A percentile compares a stretch with the other conserved stretches of the same genome.
These are phyloP conservation scores for Xylocopa sonorina DNA, from an alignment of 1,140 invertebrate genomes.

Conservation along the genomic window DNA sequence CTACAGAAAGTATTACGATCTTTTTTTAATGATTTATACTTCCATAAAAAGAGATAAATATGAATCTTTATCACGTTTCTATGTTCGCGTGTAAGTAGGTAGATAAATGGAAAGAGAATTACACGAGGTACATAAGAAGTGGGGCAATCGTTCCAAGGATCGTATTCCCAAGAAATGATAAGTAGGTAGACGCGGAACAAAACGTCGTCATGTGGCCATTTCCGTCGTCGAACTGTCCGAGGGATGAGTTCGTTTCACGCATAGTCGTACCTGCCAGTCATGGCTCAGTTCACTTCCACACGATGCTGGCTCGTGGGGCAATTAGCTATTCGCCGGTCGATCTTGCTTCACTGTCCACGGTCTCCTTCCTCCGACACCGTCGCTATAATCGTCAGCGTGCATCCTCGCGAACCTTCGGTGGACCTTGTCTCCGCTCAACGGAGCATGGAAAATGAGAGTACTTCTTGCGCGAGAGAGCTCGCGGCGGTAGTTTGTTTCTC, in stretches of 20 bases:
- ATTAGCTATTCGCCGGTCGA: conserved; percentile 73
- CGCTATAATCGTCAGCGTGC: conserved; percentile 30
- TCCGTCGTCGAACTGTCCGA: no score
- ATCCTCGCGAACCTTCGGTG: conserved; percentile 58
- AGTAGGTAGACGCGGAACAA: background rate
- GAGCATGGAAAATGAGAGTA: conserved; percentile 75
- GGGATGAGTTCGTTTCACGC: background rate
- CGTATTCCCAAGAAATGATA: background rate
- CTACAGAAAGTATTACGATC: background rate
- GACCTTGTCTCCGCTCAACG: conserved; percentile 71
- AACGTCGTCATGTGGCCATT: background rate
- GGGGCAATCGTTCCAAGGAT: conserved; percentile 3
- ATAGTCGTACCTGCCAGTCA: conserved; percentile 37
- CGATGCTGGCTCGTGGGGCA: conserved; percentile 65
- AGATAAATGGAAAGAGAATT: conserved; percentile 28
- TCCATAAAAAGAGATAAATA: no score
- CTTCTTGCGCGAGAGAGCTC: conserved; percentile 49
- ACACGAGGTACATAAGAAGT: background rate
- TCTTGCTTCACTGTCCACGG: conserved; percentile 37
- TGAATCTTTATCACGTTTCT: no score
- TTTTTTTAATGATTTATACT: no score
- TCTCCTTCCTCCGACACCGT: conserved; percentile 14
- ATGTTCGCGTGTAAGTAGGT: background rate
- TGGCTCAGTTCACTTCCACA: conserved; percentile 60
- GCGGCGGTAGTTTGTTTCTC: conserved; percentile 50